phyloP scores from a whole-genome alignment of 2,888 invertebrate species.

The Gymnocheta viridis region DNA sequence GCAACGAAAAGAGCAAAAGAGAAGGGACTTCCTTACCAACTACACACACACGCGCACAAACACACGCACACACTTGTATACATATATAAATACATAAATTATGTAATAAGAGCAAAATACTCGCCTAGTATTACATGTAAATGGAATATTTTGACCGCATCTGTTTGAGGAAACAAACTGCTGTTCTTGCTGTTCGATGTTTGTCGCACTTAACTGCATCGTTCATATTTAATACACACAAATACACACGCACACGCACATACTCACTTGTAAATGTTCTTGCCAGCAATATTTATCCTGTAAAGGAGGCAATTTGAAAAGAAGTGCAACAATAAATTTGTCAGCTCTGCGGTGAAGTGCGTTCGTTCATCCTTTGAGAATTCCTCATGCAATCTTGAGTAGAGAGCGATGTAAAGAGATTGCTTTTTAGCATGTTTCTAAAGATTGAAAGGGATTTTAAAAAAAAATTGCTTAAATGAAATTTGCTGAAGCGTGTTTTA shows the following conservation, averaged over 20 bases:
- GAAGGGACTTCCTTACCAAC: neutral
- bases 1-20: neutral
- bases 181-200: slow-evolving; percentile 10
- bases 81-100: slow-evolving; percentile 44
- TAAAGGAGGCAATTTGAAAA: slow-evolving; percentile 42
- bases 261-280: neutral
- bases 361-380: slow-evolving; percentile 53
- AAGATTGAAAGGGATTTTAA: slow-evolving; percentile 22
- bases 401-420: neutral
- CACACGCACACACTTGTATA: neutral
- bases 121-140: slow-evolving; percentile 33
- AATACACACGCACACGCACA: neutral
- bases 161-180: slow-evolving; percentile 41
- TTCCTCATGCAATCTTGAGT: slow-evolving; percentile 12
- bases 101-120: slow-evolving; percentile 39
- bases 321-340: slow-evolving; percentile 66
- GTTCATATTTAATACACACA: slow-evolving; percentile 2
- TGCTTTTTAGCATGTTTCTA: neutral
- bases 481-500: neutral
- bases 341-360: slow-evolving; percentile 51
- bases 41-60: neutral
- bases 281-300: neutral
- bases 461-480: slow-evolving; percentile 25
- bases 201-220: slow-evolving; percentile 15
- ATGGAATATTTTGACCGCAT: slow-evolving; percentile 56